These are phyloP conservation scores for Spodoptera littoralis DNA, from an alignment of 2,888 invertebrate genomes.

Conservation along the genomic window DNA sequence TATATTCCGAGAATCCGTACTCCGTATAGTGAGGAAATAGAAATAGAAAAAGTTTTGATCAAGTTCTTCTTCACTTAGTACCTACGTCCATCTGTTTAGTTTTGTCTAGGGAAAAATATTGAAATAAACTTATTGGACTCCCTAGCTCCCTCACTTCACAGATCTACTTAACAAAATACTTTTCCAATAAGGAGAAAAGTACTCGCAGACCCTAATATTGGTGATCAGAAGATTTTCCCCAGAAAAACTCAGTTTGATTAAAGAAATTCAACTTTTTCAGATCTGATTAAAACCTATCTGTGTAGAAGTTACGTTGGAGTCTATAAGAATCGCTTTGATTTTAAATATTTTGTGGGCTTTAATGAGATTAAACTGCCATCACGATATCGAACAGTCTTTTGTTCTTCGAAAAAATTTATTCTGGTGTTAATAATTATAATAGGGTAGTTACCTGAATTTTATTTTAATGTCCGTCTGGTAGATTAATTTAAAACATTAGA, in stretches of 20 bases:
- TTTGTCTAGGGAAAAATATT: conserved; percentile 34
- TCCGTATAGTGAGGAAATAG: conserved; percentile 24
- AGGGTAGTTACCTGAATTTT: too few species aligned
- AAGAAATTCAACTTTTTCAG: conserved; percentile 15
- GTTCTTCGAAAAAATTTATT: too few species aligned
- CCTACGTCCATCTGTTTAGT: conserved; percentile 7
- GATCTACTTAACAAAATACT: conserved; percentile 33
- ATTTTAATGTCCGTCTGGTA: too few species aligned
- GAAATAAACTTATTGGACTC: conserved; percentile 18
- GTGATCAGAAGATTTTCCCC: conserved; percentile 26
- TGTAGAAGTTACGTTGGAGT: too few species aligned
- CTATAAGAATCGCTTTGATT: too few species aligned
- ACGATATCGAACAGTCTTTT: too few species aligned
- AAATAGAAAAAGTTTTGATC: conserved; percentile 49
- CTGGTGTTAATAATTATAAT: too few species aligned
- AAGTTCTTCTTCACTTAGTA: conserved; percentile 29
- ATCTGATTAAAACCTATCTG: conserved; percentile 1
- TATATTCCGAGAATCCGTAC: neutral
- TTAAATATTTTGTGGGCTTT: too few species aligned
- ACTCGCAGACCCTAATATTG: conserved; percentile 15
- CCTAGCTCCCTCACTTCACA: conserved; percentile 2
- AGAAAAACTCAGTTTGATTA: conserved; percentile 34
- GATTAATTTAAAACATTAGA: too few species aligned
- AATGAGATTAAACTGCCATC: too few species aligned
- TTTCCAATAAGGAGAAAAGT: conserved; percentile 45